These are phyloP conservation scores for Capreolus pygargus DNA, from an alignment of 2,113 vertebrate species.

Conservation along the genomic window DNA sequence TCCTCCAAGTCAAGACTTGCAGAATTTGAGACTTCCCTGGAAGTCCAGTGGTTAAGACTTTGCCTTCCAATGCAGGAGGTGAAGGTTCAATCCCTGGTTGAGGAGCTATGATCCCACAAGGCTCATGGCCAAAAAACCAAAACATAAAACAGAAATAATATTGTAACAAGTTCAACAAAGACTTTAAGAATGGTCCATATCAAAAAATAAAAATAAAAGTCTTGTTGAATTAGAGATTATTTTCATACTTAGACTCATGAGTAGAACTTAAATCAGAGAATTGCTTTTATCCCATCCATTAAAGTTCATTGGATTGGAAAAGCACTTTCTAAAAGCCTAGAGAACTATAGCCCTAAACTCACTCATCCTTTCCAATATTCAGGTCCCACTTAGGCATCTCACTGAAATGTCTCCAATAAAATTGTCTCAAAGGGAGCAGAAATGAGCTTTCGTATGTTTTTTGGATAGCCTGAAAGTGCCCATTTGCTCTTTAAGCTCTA, in stretches of 20 bases:
- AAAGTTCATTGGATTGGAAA: slow-evolving; percentile 6
- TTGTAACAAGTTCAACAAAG: not conserved
- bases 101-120: not conserved
- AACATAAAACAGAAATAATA: not conserved
- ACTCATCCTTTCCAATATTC: not conserved
- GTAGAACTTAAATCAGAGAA: slow-evolving; percentile 57
- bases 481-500: not conserved
- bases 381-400: not conserved
- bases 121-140: not conserved
- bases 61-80: not conserved
- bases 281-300: slow-evolving; percentile 44
- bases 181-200: not conserved
- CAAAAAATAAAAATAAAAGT: not conserved
- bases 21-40: slow-evolving; percentile 2
- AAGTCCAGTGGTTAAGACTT: not conserved
- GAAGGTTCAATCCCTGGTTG: not conserved
- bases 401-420: not conserved
- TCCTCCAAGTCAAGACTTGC: slow-evolving; percentile 37
- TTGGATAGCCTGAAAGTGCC: not conserved
- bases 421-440: slow-evolving; percentile 5
- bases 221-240: slow-evolving; percentile 36
- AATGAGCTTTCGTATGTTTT: not conserved
- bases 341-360: not conserved
- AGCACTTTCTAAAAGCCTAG: not conserved
- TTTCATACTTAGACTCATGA: slow-evolving; percentile 49